Conservation (phyloP, 2,888 invertebrate species). For the Gymnoscelis rufifasciata region DNA sequence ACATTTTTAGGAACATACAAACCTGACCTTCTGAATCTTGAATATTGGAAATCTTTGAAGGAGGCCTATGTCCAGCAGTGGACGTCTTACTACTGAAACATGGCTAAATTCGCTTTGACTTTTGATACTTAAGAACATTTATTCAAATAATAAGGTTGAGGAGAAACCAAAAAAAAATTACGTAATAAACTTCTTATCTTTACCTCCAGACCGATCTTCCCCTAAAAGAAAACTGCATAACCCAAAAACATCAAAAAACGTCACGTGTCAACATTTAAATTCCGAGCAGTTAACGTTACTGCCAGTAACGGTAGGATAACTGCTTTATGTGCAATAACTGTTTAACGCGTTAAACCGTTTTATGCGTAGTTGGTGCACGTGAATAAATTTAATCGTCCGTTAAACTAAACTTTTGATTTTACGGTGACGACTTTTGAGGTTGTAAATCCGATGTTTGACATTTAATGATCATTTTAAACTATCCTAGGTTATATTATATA, state of each 20-base stretch:
- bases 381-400: slow-evolving; percentile 54
- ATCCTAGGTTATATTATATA: not conserved
- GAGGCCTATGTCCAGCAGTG: too few relatives aligned
- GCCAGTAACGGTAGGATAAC: slow-evolving; percentile 51
- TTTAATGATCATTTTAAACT: not conserved
- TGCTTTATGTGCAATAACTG: slow-evolving; percentile 58
- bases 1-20: too few relatives aligned
- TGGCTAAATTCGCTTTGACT: too few relatives aligned
- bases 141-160: too few relatives aligned
- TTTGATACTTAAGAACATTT: too few relatives aligned
- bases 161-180: too few relatives aligned
- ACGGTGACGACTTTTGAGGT: slow-evolving; percentile 12
- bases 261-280: slow-evolving; percentile 52
- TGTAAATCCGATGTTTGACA: slow-evolving; percentile 4
- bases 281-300: slow-evolving; percentile 51
- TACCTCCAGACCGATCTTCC: too few relatives aligned
- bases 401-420: slow-evolving; percentile 33
- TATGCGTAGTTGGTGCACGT: slow-evolving; percentile 50
- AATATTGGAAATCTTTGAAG: too few relatives aligned
- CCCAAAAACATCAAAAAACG: slow-evolving; percentile 37
- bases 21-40: too few relatives aligned
- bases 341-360: slow-evolving; percentile 49
- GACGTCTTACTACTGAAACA: too few relatives aligned
- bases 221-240: slow-evolving; percentile 8
- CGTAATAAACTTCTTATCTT: too few relatives aligned